Conservation (phyloP, 2,888 invertebrate genomes). For the Cepaea hortensis region DNA sequence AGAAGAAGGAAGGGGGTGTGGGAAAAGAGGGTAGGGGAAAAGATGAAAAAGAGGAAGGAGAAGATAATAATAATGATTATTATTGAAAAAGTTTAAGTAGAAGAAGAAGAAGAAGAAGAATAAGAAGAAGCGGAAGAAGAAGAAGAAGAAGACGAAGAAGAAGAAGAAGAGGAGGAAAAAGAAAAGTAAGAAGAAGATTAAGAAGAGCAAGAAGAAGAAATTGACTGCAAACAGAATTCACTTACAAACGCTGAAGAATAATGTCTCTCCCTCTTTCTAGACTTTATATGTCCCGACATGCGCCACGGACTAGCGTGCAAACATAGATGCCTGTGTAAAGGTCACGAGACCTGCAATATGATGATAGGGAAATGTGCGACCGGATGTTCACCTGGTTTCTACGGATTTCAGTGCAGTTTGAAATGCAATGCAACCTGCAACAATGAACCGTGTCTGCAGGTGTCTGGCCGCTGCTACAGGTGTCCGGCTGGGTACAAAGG, state of each 20-base stretch:
- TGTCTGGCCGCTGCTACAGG: neutral
- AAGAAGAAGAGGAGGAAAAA: too few species aligned
- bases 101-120: too few species aligned
- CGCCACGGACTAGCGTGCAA: neutral
- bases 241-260: too few species aligned
- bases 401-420: neutral
- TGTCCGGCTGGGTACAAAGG: neutral
- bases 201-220: neutral
- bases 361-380: neutral
- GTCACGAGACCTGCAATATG: neutral
- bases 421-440: neutral
- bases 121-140: too few species aligned
- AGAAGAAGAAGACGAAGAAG: neutral
- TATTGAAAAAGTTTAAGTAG: too few species aligned
- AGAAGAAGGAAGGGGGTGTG: too few species aligned
- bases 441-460: neutral
- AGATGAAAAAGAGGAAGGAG: too few species aligned
- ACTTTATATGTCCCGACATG: neutral
- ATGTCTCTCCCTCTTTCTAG: too few species aligned
- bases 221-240: neutral
- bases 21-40: too few species aligned
- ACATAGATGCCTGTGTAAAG: neutral
- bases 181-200: neutral
- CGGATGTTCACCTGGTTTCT: neutral
- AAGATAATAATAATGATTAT: too few species aligned